Evolutionary conservation across 1,140 invertebrate genomes (phyloP).

Genomic region (Delia radicum): DNA sequence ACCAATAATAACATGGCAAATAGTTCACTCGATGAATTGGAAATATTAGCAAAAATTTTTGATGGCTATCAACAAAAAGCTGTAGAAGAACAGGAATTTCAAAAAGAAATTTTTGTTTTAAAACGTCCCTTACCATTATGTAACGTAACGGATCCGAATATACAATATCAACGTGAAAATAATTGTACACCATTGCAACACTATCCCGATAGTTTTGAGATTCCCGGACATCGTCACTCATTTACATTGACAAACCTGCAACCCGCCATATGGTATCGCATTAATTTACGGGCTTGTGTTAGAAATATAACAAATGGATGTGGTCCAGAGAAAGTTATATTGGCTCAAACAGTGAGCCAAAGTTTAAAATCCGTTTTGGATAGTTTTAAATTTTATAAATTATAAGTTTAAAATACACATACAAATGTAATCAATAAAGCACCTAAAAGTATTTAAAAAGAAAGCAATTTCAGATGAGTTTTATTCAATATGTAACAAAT

Average conservation of each 20-base stretch:
- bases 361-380: not conserved
- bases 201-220: conserved; percentile 18
- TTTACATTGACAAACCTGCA: conserved; percentile 27
- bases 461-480: too few species aligned
- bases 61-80: not conserved
- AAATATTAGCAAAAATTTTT: too few species aligned
- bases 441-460: too few species aligned
- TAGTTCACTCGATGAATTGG: not conserved
- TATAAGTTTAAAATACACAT: too few species aligned
- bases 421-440: too few species aligned
- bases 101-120: conserved; percentile 29
- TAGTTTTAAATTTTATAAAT: not conserved
- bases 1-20: not conserved
- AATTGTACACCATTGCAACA: conserved; percentile 37
- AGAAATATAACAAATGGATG: conserved; percentile 41
- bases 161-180: conserved; percentile 35
- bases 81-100: conserved; percentile 33
- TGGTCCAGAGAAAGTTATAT: conserved; percentile 28
- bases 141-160: conserved; percentile 26
- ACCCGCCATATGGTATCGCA: conserved; percentile 35
- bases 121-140: conserved; percentile 33
- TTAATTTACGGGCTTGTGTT: conserved; percentile 41
- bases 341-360: conserved; percentile 25
- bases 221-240: conserved; percentile 35
- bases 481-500: too few species aligned